Evolutionary conservation across 2,113 vertebrate species (phyloP).

Genomic region (Hippopotamus amphibius): DNA sequence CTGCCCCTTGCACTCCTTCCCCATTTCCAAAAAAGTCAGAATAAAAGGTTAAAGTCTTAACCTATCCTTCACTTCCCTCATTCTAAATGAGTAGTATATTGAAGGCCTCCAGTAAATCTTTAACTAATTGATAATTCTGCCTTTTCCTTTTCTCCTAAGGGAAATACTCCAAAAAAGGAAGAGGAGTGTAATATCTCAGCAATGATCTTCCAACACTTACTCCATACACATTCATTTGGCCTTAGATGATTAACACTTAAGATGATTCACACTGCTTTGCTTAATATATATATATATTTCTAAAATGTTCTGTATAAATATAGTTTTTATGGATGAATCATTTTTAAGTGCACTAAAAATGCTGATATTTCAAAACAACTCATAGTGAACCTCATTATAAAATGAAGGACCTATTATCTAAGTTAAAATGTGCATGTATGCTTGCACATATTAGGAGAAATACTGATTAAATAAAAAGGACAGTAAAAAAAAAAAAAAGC

Average conservation of each 20-base stretch:
- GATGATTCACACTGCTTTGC: neutral
- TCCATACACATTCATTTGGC: neutral
- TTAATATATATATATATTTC: neutral
- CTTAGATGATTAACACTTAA: slow-evolving; percentile 5
- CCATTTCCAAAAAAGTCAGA: slow-evolving; percentile 22
- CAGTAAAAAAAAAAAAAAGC: neutral
- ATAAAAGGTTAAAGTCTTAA: slow-evolving; percentile 46
- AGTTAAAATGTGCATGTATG: neutral
- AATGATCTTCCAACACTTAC: neutral
- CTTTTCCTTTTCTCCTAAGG: neutral
- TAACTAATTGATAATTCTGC: neutral
- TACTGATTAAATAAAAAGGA: slow-evolving; percentile 16
- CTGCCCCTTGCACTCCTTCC: neutral
- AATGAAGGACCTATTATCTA: slow-evolving; percentile 22
- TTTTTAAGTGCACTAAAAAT: slow-evolving; percentile 50
- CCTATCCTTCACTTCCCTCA: neutral
- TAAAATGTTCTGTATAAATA: neutral
- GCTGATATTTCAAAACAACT: slow-evolving; percentile 29
- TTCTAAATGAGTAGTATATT: neutral
- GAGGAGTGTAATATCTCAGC: neutral
- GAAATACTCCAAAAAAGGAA: neutral
- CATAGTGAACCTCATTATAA: neutral
- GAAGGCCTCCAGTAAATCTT: slow-evolving; percentile 23
- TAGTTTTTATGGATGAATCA: neutral
- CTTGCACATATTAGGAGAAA: slow-evolving; percentile 41